Evolutionary conservation across 2,888 invertebrate genomes (phyloP).

Genomic region (Calliphora vomitoria): DNA sequence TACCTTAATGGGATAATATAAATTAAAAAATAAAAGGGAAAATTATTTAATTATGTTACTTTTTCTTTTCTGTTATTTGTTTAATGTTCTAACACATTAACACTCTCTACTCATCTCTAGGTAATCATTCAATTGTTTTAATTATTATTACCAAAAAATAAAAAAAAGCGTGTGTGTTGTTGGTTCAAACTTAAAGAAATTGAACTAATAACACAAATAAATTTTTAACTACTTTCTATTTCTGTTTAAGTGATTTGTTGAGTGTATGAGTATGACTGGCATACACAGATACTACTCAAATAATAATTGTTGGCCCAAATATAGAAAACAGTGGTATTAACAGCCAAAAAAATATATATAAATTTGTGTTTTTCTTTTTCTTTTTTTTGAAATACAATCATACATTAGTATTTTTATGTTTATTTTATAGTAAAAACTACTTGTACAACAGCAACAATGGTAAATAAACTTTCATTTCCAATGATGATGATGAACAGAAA

Average conservation of each 20-base stretch:
- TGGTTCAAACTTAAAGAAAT: slow-evolving; percentile 19
- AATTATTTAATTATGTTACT: neutral
- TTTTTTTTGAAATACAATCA: neutral
- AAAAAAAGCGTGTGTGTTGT: neutral
- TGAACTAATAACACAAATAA: slow-evolving; percentile 58
- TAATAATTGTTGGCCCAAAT: slow-evolving; percentile 76
- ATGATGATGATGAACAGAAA: slow-evolving; percentile 68
- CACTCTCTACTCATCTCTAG: neutral
- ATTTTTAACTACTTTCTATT: slow-evolving; percentile 65
- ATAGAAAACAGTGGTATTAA: slow-evolving; percentile 55
- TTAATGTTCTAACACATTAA: slow-evolving; percentile 27
- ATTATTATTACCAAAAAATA: slow-evolving; percentile 7
- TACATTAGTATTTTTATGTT: neutral
- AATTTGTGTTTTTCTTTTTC: neutral
- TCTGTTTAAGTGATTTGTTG: slow-evolving; percentile 38
- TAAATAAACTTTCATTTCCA: slow-evolving; percentile 80
- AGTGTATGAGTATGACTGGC: slow-evolving; percentile 4
- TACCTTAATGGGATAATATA: slow-evolving; percentile 90
- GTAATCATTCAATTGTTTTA: slow-evolving; percentile 14
- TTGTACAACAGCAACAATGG: slow-evolving; percentile 47
- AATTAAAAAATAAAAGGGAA: slow-evolving; percentile 5
- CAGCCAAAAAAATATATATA: slow-evolving; percentile 43
- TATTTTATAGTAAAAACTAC: slow-evolving; percentile 7
- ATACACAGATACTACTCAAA: neutral
- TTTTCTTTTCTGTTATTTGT: neutral